A percentile compares a stretch with the other conserved stretches of the same genome.
Evolutionary conservation across 1,140 invertebrate species (phyloP).

Genomic region (Cydia amplana): DNA sequence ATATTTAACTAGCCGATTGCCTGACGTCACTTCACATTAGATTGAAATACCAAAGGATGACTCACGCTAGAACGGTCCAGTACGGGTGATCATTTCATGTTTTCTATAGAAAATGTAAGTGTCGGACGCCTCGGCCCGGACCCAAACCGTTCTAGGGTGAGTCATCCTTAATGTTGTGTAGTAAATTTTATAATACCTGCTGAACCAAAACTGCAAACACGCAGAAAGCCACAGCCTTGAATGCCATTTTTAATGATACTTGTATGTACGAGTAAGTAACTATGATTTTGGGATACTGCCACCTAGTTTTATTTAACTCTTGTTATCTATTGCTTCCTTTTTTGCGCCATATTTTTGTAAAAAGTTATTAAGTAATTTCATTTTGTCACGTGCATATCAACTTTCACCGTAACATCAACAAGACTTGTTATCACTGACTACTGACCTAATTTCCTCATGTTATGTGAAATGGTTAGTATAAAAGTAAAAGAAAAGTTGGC

Average conservation of each 20-base stretch:
- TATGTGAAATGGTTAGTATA: conserved; percentile 1
- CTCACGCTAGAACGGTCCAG: no score
- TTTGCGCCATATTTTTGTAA: not conserved
- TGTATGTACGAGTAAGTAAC: not conserved
- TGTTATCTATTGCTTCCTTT: not conserved
- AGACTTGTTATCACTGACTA: not conserved
- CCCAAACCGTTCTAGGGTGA: no score
- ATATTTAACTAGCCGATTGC: no score
- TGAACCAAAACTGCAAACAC: not conserved
- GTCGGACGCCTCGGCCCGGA: no score
- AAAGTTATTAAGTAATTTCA: not conserved
- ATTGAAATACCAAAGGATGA: no score
- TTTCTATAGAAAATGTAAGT: not conserved
- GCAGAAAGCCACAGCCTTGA: not conserved
- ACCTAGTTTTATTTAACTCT: not conserved
- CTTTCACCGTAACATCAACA: not conserved
- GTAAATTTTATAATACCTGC: not conserved
- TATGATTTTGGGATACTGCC: not conserved
- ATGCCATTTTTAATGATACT: conserved; percentile 6
- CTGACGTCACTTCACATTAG: no score
- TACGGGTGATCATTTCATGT: no score
- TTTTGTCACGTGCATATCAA: not conserved
- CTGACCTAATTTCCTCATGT: not conserved
- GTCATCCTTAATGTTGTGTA: no score
- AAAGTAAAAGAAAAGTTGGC: not conserved